These are phyloP conservation scores for Staurois parvus DNA, from an alignment of 2,797 vertebrate species.

Conservation along the genomic window DNA sequence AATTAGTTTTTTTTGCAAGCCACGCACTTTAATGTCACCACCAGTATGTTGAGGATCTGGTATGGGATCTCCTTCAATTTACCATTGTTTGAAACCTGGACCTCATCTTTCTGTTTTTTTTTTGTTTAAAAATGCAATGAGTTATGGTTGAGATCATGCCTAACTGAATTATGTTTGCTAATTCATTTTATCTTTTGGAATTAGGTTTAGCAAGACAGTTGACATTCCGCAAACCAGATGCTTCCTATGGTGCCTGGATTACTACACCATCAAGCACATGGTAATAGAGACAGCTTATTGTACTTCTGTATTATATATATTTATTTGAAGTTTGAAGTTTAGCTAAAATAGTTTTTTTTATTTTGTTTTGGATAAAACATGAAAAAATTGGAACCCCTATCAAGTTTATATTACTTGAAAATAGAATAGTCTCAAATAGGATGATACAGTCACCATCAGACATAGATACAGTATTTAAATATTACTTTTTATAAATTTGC, in stretches of 20 bases:
- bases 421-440: too few relatives aligned
- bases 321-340: not conserved
- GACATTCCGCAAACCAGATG: constrained; percentile 73
- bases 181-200: not conserved
- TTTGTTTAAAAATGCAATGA: not conserved
- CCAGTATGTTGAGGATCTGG: too few relatives aligned
- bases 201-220: constrained; percentile 83
- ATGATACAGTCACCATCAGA: too few relatives aligned
- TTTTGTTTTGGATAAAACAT: not conserved
- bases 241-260: constrained; percentile 75
- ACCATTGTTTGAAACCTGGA: too few relatives aligned
- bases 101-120: too few relatives aligned
- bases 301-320: not conserved
- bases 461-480: too few relatives aligned
- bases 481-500: too few relatives aligned
- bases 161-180: not conserved
- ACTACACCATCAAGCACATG: constrained; percentile 73
- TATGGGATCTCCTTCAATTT: too few relatives aligned
- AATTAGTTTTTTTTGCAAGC: too few relatives aligned
- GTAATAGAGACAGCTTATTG: constrained; percentile 66
- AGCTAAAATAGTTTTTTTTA: not conserved
- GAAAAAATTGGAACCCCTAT: not conserved
- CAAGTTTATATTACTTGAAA: not conserved
- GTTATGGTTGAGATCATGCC: not conserved
- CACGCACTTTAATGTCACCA: too few relatives aligned